Base-by-base conservation (phyloP, 2,888 invertebrate species). In the Horisme vitalbata region DNA sequence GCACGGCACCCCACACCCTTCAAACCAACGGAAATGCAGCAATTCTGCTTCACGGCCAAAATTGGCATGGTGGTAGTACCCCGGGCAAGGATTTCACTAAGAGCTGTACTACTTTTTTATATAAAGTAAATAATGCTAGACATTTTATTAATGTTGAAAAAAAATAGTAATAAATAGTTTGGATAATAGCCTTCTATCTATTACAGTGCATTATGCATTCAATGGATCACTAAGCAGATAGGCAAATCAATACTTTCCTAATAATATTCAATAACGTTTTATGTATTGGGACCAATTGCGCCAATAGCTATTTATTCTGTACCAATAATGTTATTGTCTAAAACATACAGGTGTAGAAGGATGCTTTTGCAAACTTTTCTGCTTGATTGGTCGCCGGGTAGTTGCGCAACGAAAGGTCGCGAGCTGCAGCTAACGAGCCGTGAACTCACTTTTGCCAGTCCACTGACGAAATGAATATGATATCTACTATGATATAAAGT, bases 371-470 rank as follows among this genome's bases (percentile, higher is more conserved):
- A 71, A 76, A 73, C 60, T 57, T 66, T 83, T 83, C 74, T 77
- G 79, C 79, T 65, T 74, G 79, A 81, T 72, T 69, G 75, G 63
- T 60, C 59, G 51, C 47, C 49, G 41, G 48, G 34, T 20, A 27
- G 61, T 84, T 83, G 70, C 72, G 69, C 72, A 83, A 83, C 67
- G 37, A 68, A 71, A 83, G 79, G 77, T 83, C 78, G 74, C 68
- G 63, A 36, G 32, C 58, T 50, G 55, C 55, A 69, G 59, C 60
- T 72, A 81, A 79, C 70, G 51, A 77, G 68, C 77, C 72, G 71
- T 61, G 68, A 80, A 81, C 63, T 66, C 57, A 59, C 59, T 63
- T 73, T 82, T 76, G 63, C 75, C 75, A 78, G 68, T 78, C 68
- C 62, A 71, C 56, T 75, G 68, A 62, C 63, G 67, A 69, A 66